Base-by-base conservation (phyloP, 1,140 invertebrate genomes). In the Ctenoplectra terminalis region DNA sequence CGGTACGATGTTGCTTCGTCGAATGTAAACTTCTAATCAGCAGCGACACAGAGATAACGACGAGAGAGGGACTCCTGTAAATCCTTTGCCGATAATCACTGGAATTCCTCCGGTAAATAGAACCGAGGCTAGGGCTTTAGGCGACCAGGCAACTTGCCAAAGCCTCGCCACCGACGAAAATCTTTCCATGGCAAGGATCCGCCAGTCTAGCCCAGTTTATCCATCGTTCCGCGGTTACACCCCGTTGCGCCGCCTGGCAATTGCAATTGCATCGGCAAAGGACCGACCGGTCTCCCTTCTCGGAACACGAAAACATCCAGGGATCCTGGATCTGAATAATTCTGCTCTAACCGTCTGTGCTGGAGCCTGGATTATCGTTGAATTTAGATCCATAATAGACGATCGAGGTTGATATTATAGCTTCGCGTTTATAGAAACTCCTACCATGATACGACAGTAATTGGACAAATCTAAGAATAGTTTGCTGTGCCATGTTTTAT, bases 1-100 rank as follows among this genome's bases (percentile, higher is more conserved):
- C 6, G 54, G n/a, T n/a, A n/a, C 20, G 23, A 26, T 2, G 54
- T 40, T 50, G 11, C 61, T 11, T 8, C 52, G 17, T 2, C 15
- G 56, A 52, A 61, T 46, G 67, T 61, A 79, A 79, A 72, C 76
- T 79, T 72, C 76, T 79, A 79, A 79, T 79, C 76, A 79, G 67
- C 56, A 31, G 1, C 67, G 67, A 61, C 76, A 50, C n/a, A 79
- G 54, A 60, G 31, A 67, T 17, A 37, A 3, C 34, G 13, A 29
- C 26, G 20, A 43, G 15, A 50, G 34, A 43, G 67, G 11, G 66
- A 50, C 15, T 17, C n/a, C 54, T 40, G 66, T 79, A 72, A 79
- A 79, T 72, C 76, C 56, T 79, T 79, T 79, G 54, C 76, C 76
- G 76, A 72, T 72, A 72, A 79, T 71, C 67, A 72, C 67, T 50